These are phyloP conservation scores for Strongylocentrotus purpuratus DNA, from an alignment of 35 echinoderm and acorn worm genomes.

Conservation along the genomic window DNA sequence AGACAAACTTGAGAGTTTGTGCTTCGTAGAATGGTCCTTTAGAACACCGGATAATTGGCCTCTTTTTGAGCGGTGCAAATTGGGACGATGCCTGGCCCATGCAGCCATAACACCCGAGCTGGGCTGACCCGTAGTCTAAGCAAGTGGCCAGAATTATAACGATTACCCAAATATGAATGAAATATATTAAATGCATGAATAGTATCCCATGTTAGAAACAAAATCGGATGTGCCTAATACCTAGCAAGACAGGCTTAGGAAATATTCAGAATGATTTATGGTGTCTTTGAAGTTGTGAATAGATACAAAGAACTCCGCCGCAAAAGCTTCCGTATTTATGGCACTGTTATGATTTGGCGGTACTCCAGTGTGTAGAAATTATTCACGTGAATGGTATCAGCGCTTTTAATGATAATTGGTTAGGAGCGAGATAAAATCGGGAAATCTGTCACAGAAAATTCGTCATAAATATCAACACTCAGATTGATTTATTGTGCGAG, in stretches of 20 bases:
- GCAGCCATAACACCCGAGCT: neutral
- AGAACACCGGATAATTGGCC: constrained; percentile 43
- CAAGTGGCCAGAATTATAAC: neutral
- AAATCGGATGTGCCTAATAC: neutral
- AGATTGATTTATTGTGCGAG: neutral
- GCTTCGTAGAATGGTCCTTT: constrained; percentile 19
- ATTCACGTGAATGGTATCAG: neutral
- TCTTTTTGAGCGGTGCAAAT: constrained; percentile 44
- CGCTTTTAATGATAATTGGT: constrained; percentile 28
- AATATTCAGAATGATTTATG: neutral
- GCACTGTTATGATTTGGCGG: constrained; percentile 36
- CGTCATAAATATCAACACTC: neutral
- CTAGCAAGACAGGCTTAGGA: neutral
- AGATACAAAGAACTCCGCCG: neutral
- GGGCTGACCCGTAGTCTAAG: neutral
- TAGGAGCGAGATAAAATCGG: constrained; percentile 27
- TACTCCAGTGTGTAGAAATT: neutral
- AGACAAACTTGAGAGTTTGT: constrained; percentile 39
- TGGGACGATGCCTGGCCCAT: neutral
- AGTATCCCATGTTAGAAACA: neutral
- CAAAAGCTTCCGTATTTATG: constrained; percentile 16
- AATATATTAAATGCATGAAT: neutral
- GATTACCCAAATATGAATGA: neutral
- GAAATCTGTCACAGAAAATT: constrained; percentile 14
- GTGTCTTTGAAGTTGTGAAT: neutral